phyloP scores from a whole-genome alignment of 2,113 vertebrate genomes.

The Odocoileus virginianus region DNA sequence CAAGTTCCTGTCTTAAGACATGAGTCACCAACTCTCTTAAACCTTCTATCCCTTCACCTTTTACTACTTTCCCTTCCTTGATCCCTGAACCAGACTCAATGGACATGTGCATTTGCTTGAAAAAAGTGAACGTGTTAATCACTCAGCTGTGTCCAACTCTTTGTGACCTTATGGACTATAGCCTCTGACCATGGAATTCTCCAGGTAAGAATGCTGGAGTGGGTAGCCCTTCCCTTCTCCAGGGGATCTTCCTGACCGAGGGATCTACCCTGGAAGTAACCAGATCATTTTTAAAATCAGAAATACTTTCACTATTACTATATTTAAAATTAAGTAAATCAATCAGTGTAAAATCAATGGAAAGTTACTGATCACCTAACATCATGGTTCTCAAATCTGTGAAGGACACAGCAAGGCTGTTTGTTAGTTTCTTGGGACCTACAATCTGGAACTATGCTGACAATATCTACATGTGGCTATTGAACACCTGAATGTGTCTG shows the following conservation, averaged over 20 bases:
- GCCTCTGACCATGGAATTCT: background rate
- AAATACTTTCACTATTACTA: conserved; percentile 84
- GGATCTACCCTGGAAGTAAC: conserved; percentile 68
- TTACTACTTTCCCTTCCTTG: conserved; percentile 34
- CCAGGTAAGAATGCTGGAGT: background rate
- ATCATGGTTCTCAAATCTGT: background rate
- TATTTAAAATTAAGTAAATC: conserved; percentile 40
- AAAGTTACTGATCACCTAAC: background rate
- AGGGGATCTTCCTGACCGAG: background rate
- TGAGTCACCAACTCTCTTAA: background rate
- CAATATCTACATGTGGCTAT: background rate
- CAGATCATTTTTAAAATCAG: conserved; percentile 80
- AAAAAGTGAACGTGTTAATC: background rate
- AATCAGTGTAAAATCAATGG: background rate
- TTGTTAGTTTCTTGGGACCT: background rate
- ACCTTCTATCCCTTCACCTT: background rate
- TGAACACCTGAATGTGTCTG: background rate
- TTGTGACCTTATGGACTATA: background rate
- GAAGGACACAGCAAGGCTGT: background rate
- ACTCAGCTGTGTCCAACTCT: background rate
- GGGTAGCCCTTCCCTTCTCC: background rate
- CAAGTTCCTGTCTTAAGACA: background rate
- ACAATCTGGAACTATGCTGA: background rate
- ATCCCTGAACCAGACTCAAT: conserved; percentile 68
- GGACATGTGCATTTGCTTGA: conserved; percentile 78